phyloP scores from a whole-genome alignment of 2,888 invertebrate species.

The Aphidius colemani region DNA sequence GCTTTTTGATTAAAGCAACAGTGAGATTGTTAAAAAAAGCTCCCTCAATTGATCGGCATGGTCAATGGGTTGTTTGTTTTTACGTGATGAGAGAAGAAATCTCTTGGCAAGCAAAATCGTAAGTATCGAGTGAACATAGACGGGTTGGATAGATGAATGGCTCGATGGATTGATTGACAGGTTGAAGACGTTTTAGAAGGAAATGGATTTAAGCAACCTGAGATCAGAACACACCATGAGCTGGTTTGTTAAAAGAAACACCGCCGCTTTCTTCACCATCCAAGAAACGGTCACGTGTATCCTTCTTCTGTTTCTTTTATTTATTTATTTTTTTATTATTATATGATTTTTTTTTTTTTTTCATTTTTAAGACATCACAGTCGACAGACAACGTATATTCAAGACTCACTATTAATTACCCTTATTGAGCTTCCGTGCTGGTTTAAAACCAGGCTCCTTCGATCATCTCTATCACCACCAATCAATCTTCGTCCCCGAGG shows the following conservation, averaged over 20 bases:
- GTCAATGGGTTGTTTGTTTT: slow-evolving; percentile 32
- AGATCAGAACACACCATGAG: slow-evolving; percentile 7
- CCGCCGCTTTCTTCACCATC: slow-evolving; percentile 18
- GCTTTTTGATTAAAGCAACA: not conserved
- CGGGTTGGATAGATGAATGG: slow-evolving; percentile 24
- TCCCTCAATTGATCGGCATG: slow-evolving; percentile 9
- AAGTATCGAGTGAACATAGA: slow-evolving; percentile 22
- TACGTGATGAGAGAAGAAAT: slow-evolving; percentile 34
- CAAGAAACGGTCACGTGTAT: slow-evolving; percentile 4
- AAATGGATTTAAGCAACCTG: slow-evolving; percentile 5
- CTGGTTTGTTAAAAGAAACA: slow-evolving; percentile 21
- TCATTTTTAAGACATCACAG: not conserved
- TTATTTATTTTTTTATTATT: too few species aligned
- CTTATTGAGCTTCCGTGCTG: slow-evolving; percentile 56
- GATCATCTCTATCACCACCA: slow-evolving; percentile 55
- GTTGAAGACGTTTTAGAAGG: slow-evolving; percentile 10
- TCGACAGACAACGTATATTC: slow-evolving; percentile 14
- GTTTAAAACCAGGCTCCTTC: slow-evolving; percentile 40
- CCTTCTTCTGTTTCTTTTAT: slow-evolving; percentile 13
- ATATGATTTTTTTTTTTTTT: too few species aligned
- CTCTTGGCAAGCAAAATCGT: slow-evolving; percentile 28
- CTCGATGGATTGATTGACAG: slow-evolving; percentile 23
- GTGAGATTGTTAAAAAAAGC: slow-evolving; percentile 6
- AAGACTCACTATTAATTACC: slow-evolving; percentile 53
- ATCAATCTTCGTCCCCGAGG: slow-evolving; percentile 51